Evolutionary conservation across 1,140 invertebrate species (phyloP).

Genomic region (Magallana gigas): DNA sequence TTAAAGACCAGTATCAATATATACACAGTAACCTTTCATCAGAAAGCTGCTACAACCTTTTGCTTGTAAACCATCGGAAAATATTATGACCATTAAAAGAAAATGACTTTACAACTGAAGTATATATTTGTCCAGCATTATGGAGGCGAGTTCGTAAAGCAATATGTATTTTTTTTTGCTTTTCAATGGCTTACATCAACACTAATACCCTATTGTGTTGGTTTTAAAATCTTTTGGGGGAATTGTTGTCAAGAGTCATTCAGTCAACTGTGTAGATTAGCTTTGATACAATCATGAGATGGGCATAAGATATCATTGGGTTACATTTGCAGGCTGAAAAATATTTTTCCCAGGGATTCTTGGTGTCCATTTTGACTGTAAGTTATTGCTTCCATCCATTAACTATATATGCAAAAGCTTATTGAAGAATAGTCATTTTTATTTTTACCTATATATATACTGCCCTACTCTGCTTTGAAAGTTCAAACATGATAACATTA

Average conservation of each 20-base stretch:
- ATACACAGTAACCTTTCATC: constrained; percentile 11
- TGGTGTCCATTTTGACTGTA: constrained; percentile 3
- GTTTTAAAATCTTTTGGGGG: constrained; percentile 9
- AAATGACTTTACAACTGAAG: neutral
- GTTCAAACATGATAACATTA: neutral
- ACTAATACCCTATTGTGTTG: constrained; percentile 1
- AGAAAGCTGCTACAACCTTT: neutral
- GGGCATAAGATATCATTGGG: neutral
- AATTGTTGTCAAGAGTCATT: constrained; percentile 9
- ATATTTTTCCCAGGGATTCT: constrained; percentile 4
- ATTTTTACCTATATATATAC: neutral
- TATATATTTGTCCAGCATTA: neutral
- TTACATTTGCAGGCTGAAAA: constrained; percentile 2
- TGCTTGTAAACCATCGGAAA: neutral
- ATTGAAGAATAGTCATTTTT: neutral
- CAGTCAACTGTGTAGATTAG: constrained; percentile 23
- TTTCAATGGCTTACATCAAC: neutral
- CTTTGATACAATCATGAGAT: neutral
- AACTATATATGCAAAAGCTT: too few species aligned
- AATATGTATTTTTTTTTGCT: neutral
- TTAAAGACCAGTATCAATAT: constrained; percentile 11
- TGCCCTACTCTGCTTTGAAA: neutral
- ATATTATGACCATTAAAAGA: constrained; percentile 4
- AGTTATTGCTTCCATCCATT: neutral
- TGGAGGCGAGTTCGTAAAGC: neutral